Evolutionary conservation across 2,113 vertebrate genomes (phyloP).

Genomic region (Erythrocercus mccallii): DNA sequence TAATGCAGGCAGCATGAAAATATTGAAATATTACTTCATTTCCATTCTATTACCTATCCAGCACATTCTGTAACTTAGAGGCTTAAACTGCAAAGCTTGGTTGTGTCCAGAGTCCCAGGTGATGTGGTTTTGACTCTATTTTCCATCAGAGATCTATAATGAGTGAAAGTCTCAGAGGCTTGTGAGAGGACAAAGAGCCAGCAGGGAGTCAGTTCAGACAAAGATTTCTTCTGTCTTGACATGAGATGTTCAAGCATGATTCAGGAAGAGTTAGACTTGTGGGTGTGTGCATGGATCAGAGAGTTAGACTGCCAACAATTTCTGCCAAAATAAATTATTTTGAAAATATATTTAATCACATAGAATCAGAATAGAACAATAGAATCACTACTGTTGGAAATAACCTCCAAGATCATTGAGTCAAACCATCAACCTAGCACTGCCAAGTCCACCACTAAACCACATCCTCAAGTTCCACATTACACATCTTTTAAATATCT

Average conservation of each 20-base stretch:
- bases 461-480: background rate
- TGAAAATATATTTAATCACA: background rate
- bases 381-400: background rate
- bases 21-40: slow-evolving; percentile 76
- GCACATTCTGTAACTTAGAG: slow-evolving; percentile 23
- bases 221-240: background rate
- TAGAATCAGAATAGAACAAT: background rate
- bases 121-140: background rate
- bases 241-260: background rate
- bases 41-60: slow-evolving; percentile 59
- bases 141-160: background rate
- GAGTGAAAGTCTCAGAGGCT: background rate
- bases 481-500: background rate
- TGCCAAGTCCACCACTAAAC: background rate
- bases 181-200: background rate
- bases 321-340: background rate
- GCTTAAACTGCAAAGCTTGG: background rate
- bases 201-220: background rate
- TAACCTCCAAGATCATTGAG: background rate
- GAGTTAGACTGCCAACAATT: background rate
- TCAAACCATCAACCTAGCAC: background rate
- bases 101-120: background rate
- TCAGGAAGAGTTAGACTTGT: background rate
- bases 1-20: slow-evolving; percentile 73
- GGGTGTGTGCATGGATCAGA: background rate